Evolutionary conservation across 1,140 invertebrate species (phyloP).

Genomic region (Achroia grisella): DNA sequence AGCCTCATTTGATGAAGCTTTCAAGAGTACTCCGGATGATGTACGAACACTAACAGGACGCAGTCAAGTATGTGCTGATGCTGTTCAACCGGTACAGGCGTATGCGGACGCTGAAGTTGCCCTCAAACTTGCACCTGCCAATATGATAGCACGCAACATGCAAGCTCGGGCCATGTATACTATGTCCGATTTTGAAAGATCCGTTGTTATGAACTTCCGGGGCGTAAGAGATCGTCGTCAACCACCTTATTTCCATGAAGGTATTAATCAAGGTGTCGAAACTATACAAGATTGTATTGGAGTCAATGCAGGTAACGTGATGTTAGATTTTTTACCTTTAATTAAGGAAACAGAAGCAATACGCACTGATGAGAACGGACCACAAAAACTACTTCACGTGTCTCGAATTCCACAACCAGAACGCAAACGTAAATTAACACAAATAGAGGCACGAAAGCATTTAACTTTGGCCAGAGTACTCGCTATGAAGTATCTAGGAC

Average conservation of each 20-base stretch:
- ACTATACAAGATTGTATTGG: constrained; percentile 65
- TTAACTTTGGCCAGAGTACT: constrained; percentile 65
- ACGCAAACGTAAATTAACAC: constrained; percentile 49
- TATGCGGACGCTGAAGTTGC: constrained; percentile 69
- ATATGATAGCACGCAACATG: constrained; percentile 67
- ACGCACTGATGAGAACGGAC: constrained; percentile 38
- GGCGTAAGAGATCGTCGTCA: constrained; percentile 59
- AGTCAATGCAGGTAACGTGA: constrained; percentile 53
- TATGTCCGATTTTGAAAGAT: constrained; percentile 74
- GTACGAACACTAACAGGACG: constrained; percentile 65
- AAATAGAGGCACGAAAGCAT: constrained; percentile 64
- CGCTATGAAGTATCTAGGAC: constrained; percentile 74
- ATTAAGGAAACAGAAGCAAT: constrained; percentile 50
- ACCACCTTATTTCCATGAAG: constrained; percentile 73
- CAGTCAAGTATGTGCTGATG: constrained; percentile 65
- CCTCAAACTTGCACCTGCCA: constrained; percentile 57
- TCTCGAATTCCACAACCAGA: constrained; percentile 51
- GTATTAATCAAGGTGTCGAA: constrained; percentile 66
- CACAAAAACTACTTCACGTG: constrained; percentile 36
- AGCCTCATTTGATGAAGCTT: constrained; percentile 68
- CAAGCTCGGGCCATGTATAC: constrained; percentile 73
- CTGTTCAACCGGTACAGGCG: constrained; percentile 67
- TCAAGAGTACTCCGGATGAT: constrained; percentile 61
- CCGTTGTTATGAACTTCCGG: constrained; percentile 69
- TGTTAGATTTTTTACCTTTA: constrained; percentile 59